A percentile compares a stretch with the other conserved stretches of the same genome.
These are phyloP conservation scores for Odontomachus brunneus DNA, from an alignment of 1,140 invertebrate genomes.

Conservation along the genomic window DNA sequence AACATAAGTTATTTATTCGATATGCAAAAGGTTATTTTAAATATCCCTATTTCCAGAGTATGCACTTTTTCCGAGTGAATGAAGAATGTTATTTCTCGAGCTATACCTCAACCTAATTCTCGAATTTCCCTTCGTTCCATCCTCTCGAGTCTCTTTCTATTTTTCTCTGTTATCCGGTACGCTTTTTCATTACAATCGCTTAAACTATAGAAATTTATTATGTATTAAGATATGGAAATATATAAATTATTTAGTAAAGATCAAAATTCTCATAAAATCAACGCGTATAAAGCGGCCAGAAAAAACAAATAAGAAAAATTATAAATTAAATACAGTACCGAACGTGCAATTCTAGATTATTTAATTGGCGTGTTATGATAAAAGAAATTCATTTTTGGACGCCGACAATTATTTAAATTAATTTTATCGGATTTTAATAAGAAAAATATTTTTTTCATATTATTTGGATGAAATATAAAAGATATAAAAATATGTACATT, in stretches of 20 bases:
- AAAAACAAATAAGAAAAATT: constrained; percentile 19
- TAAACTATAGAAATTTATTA: constrained; percentile 82
- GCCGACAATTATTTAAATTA: neutral
- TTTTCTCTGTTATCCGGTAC: constrained; percentile 57
- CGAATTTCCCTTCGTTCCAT: neutral
- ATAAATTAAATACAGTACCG: constrained; percentile 26
- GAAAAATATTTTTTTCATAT: neutral
- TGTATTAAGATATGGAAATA: constrained; percentile 82
- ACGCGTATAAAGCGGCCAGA: neutral
- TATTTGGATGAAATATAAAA: neutral
- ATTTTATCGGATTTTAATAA: neutral
- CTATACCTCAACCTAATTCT: neutral
- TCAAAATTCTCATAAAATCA: constrained; percentile 79
- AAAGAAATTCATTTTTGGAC: neutral
- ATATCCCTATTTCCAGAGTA: neutral
- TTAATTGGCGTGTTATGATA: neutral
- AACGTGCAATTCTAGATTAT: neutral
- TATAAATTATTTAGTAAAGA: constrained; percentile 83
- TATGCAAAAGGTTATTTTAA: constrained; percentile 24
- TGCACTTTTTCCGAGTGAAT: neutral
- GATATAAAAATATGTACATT: neutral
- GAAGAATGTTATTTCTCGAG: constrained; percentile 3
- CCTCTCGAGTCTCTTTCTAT: neutral
- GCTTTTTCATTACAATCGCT: constrained; percentile 78
- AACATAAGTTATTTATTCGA: constrained; percentile 13